Evolutionary conservation across 1,140 invertebrate species (phyloP), one percentile per base, ranked within the genome.

Genomic region (Homarus americanus): DNA sequence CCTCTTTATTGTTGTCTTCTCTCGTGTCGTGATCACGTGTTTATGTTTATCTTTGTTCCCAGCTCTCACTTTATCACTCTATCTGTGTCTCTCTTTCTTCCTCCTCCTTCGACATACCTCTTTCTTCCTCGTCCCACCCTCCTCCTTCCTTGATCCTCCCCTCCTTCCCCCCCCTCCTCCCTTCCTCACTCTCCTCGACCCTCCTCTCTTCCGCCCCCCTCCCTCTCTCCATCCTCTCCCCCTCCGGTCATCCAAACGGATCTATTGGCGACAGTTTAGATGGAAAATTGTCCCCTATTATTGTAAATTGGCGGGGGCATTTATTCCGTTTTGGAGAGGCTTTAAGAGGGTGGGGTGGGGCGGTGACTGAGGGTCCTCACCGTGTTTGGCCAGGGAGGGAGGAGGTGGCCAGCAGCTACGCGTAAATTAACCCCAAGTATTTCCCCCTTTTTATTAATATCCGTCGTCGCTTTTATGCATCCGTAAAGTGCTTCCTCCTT

Each of bases 201-300:
- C 1, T 7, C n/a, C 17, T n/a, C 17, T 40, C 17, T 2, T 32
- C 12, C 28, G n/a, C n/a, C n/a, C 28, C n/a, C 24, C 63, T 24
- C 63, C 24, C 63, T 5, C 49, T 5, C 49, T 36, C 1, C 32
- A 24, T 24, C 36, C 53, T 7, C 32, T 10, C 53, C 36, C 17
- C 1, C n/a, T 32, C 49, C 32, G 28, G 15, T 0, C 36, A 17
- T 10, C 80, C 7, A 12, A 24, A 1, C 80, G 10, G 63, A 69
- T 69, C 63, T 12, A 69, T 69, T 69, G 63, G 63, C 63, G n/a
- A 69, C 63, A 69, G 63, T 69, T 69, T 69, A 69, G n/a, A 69
- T 69, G 76, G 76, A 79, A 79, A 79, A 79, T 79, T 49, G 76
- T 79, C 40, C 76, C 40, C 76, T 79, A 79, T 79, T 79, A 79